Evolutionary conservation across 1,140 invertebrate genomes (phyloP).

Genomic region (Neuroterus valhalla): DNA sequence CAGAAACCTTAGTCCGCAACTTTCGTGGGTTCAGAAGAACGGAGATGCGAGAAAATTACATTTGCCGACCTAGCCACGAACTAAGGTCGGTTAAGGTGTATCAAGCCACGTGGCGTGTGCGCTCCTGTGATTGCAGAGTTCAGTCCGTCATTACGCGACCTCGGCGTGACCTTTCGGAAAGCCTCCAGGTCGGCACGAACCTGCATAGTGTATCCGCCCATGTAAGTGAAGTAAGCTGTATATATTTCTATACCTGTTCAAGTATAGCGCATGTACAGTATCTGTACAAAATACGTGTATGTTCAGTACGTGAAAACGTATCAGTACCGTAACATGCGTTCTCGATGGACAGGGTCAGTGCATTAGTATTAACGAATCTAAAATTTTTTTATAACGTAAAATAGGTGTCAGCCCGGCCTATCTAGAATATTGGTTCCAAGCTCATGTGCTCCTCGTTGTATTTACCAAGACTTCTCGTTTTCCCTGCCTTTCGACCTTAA

Average conservation of each 20-base stretch:
- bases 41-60: background rate
- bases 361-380: conserved; percentile 47
- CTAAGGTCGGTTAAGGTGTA: conserved; percentile 54
- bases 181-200: conserved; percentile 62
- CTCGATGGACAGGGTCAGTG: conserved; percentile 43
- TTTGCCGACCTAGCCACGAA: conserved; percentile 36
- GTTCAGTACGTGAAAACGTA: conserved; percentile 29
- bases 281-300: conserved; percentile 20
- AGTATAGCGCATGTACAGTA: conserved; percentile 31
- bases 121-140: conserved; percentile 73
- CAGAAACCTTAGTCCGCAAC: background rate
- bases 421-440: conserved; percentile 39
- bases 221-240: conserved; percentile 47
- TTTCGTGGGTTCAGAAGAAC: background rate
- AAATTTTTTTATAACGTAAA: conserved; percentile 57
- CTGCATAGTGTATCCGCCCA: conserved; percentile 29
- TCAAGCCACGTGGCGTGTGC: conserved; percentile 70
- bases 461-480: conserved; percentile 44
- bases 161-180: conserved; percentile 64
- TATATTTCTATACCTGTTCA: conserved; percentile 40
- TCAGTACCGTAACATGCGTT: conserved; percentile 59
- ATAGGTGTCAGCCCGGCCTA: conserved; percentile 56
- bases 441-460: conserved; percentile 39
- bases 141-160: conserved; percentile 70
- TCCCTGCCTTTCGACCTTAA: conserved; percentile 57